phyloP scores from a whole-genome alignment of 2,888 invertebrate genomes.

The Dorcus hopei region DNA sequence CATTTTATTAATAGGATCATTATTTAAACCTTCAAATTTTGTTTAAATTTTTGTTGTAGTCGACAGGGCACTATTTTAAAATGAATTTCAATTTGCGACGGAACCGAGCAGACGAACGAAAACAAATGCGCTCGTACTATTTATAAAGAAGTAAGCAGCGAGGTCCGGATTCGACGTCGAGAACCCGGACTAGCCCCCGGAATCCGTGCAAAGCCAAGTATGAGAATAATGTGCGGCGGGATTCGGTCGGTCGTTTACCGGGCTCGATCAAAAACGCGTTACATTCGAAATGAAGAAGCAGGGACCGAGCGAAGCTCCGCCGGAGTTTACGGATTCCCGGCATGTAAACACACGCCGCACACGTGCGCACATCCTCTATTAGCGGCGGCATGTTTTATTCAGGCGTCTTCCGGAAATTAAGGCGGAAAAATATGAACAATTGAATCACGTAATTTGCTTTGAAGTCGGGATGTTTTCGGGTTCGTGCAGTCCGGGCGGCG shows the following conservation, averaged over 20 bases:
- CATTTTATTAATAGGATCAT: no score
- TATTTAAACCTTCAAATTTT: no score
- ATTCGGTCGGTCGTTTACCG: conserved; percentile 35
- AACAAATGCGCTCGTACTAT: background rate
- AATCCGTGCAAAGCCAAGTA: conserved; percentile 39
- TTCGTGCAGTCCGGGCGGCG: conserved; percentile 38
- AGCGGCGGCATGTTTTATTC: background rate
- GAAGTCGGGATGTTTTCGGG: conserved; percentile 9
- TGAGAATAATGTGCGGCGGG: conserved; percentile 36
- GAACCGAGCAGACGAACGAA: no score
- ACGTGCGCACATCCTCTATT: background rate
- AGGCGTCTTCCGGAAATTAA: no score
- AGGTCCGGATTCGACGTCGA: conserved; percentile 32
- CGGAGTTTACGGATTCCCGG: conserved; percentile 36
- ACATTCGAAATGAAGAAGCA: conserved; percentile 47
- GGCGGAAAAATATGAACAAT: no score
- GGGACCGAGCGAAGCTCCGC: conserved; percentile 36
- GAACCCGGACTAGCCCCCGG: conserved; percentile 33
- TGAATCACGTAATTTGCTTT: conserved; percentile 15
- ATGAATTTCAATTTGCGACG: no score
- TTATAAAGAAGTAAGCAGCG: conserved; percentile 5
- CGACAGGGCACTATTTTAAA: no score
- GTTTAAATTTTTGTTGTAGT: no score
- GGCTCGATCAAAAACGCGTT: conserved; percentile 48
- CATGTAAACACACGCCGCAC: conserved; percentile 21